Evolutionary conservation across 2,888 invertebrate genomes (phyloP).

Genomic region (Drosophila prostipennis): DNA sequence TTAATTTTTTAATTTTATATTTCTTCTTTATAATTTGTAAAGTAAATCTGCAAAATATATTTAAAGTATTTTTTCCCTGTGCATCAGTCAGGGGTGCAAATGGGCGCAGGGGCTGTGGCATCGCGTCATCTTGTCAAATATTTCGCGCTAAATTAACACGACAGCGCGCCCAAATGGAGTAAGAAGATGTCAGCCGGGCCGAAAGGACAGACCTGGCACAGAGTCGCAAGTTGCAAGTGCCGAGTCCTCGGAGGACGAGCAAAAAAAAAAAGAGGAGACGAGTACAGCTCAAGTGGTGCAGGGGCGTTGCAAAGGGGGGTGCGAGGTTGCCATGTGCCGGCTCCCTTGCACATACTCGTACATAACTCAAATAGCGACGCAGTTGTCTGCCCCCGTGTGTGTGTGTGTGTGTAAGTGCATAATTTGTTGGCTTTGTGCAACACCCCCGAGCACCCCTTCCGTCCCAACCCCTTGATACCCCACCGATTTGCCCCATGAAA

Average conservation of each 20-base stretch:
- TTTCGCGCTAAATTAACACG: constrained; percentile 79
- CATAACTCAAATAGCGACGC: constrained; percentile 66
- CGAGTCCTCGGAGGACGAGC: constrained; percentile 53
- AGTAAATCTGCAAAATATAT: no score
- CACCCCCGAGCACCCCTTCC: constrained; percentile 2
- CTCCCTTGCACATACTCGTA: constrained; percentile 48
- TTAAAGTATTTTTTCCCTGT: background rate
- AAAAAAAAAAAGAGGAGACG: constrained; percentile 17
- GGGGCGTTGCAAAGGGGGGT: constrained; percentile 2
- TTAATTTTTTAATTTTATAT: no score
- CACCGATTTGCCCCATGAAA: background rate
- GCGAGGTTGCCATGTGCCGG: constrained; percentile 19
- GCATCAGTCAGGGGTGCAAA: constrained; percentile 18
- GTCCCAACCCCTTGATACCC: background rate
- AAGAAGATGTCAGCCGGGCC: constrained; percentile 72
- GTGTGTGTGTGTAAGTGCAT: constrained; percentile 59
- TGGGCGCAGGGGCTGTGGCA: constrained; percentile 46
- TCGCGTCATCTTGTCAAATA: constrained; percentile 77
- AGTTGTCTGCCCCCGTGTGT: constrained; percentile 17
- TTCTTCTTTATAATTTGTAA: no score
- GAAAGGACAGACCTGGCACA: constrained; percentile 16
- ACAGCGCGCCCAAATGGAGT: constrained; percentile 78
- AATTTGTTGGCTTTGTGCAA: constrained; percentile 78
- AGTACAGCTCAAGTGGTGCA: constrained; percentile 63
- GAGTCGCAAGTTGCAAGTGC: constrained; percentile 27